A percentile compares a stretch with the other conserved stretches of the same genome.
phyloP scores from a whole-genome alignment of 2,797 vertebrate genomes.

The Aeoliscus strigatus region DNA sequence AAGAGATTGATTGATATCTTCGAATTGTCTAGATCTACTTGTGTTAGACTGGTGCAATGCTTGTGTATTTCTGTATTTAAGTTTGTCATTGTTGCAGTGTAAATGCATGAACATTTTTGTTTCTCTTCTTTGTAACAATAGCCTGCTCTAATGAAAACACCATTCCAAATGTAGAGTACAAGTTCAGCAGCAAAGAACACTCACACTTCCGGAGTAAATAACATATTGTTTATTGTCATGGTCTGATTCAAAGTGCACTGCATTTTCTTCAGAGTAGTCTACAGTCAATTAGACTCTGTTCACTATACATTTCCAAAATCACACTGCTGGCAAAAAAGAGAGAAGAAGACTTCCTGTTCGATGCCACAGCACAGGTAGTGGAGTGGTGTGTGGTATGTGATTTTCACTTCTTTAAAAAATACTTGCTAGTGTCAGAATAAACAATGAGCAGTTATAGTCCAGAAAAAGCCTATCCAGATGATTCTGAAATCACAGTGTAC shows the following conservation, averaged over 20 bases:
- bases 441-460: constrained; percentile 15
- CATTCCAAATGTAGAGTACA: constrained; percentile 4
- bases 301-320: constrained; percentile 44
- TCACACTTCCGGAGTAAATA: constrained; percentile 11
- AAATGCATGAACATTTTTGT: too few species aligned
- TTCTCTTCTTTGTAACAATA: too few species aligned
- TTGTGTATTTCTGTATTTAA: too few species aligned
- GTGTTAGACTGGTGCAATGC: too few species aligned
- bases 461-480: constrained; percentile 26
- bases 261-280: constrained; percentile 37
- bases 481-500: constrained; percentile 19
- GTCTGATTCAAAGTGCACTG: constrained; percentile 50
- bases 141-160: background rate
- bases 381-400: constrained; percentile 18
- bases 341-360: constrained; percentile 32
- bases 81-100: too few species aligned
- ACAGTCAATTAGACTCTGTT: constrained; percentile 36
- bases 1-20: too few species aligned
- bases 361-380: constrained; percentile 29
- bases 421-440: constrained; percentile 25
- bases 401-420: constrained; percentile 22
- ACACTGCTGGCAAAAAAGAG: constrained; percentile 45
- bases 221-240: constrained; percentile 39
- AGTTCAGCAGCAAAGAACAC: constrained; percentile 7
- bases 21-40: too few species aligned